Conservation (phyloP, 2,113 vertebrate species). For the Paedocypris sp. region DNA sequence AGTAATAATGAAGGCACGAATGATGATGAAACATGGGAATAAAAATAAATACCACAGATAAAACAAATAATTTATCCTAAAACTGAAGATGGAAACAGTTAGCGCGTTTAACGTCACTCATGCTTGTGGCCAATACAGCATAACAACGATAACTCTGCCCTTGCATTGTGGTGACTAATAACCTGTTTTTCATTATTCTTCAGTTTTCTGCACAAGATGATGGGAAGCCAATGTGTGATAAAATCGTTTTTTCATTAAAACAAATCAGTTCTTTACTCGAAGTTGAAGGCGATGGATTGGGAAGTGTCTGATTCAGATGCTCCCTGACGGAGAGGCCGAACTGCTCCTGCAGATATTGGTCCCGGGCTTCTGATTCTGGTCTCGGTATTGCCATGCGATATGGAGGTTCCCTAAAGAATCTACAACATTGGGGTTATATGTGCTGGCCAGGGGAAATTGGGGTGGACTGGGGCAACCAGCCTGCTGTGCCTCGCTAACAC, state of each 20-base stretch:
- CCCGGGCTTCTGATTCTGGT: slow-evolving; percentile 15
- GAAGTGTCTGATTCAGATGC: slow-evolving; percentile 20
- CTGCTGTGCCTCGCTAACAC: neutral
- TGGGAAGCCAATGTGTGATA: slow-evolving; percentile 10
- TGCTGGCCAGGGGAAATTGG: slow-evolving; percentile 18
- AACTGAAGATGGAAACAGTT: slow-evolving; percentile 48
- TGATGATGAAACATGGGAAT: slow-evolving; percentile 38
- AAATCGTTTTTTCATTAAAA: slow-evolving; percentile 33
- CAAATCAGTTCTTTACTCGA: slow-evolving; percentile 25
- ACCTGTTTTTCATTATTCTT: neutral
- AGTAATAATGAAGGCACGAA: slow-evolving; percentile 62
- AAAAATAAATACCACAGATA: slow-evolving; percentile 57
- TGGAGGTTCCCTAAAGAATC: neutral
- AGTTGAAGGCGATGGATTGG: slow-evolving; percentile 11
- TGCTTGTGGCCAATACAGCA: slow-evolving; percentile 12
- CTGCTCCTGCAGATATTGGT: slow-evolving; percentile 24
- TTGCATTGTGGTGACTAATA: slow-evolving; percentile 18
- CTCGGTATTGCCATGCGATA: slow-evolving; percentile 28
- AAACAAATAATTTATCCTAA: slow-evolving; percentile 59
- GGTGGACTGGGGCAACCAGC: neutral
- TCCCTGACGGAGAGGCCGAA: slow-evolving; percentile 4
- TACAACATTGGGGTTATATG: neutral
- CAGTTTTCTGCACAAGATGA: neutral
- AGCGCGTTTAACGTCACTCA: slow-evolving; percentile 31
- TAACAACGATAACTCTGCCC: slow-evolving; percentile 9